Base-by-base conservation (phyloP, 2,888 invertebrate species). In the Acleris emargana region DNA sequence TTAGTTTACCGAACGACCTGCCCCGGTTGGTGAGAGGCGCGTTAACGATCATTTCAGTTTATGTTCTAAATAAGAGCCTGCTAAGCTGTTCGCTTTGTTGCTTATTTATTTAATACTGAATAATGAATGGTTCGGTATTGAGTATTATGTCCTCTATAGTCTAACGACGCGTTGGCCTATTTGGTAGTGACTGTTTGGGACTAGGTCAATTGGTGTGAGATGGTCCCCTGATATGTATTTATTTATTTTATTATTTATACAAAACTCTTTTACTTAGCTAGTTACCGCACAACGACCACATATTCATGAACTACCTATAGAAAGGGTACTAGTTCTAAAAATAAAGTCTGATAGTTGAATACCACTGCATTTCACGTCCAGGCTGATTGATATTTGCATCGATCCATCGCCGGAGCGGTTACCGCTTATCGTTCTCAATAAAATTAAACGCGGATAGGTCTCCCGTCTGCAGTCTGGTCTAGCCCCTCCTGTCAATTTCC, bases 401-500 rank as follows among this genome's bases (percentile, higher is more conserved):
- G 32, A 32, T 32, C 32, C 32, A 11, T 32, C 11, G 32, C 11
- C 13, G 38, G 13, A 38, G 18, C 20, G 22, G 20, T 38, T 54
- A 42, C 20, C 55, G 32, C 57, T 50, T 43, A 51, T 51, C 43
- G 50, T 43, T 45, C 43, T 38, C 55, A 38, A 55, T 57, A 60
- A 28, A 58, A 55, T 38, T 50, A 13, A 38, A 45, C 17, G 50
- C 50, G 43, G 20, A 49, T 45, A 57, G 60, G 45, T 51, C 42
- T 62, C 47, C 42, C 28, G 32, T 45, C 55, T 71, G 73, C 75
- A 74, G 73, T 70, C 72, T 76, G 70, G 60, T 61, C 60, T 66
- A 66, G 66, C 71, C 68, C 64, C 74, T 76, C 82, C 80, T 82
- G 81, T 80, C 87, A 86, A 87, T 87, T 85, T 87, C 80, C 86